A percentile compares a stretch with the other conserved stretches of the same genome.
Evolutionary conservation across 2,797 vertebrate species (phyloP).

Genomic region (Acestrorhynchus altus): DNA sequence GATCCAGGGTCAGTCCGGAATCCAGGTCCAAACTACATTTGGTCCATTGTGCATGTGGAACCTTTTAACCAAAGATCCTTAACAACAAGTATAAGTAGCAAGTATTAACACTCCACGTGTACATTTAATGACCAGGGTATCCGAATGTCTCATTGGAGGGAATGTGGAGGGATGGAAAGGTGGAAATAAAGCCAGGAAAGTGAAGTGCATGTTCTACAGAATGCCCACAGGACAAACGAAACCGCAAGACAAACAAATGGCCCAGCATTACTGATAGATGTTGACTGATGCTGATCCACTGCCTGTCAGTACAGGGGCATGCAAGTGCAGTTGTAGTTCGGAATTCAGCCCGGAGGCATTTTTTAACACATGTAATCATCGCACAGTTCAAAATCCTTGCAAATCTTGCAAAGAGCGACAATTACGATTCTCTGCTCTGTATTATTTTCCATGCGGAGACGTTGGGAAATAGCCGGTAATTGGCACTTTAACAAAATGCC

Average conservation of each 20-base stretch:
- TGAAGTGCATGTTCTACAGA: constrained; percentile 18
- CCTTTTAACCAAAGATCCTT: too few relatives aligned
- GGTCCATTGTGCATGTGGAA: too few relatives aligned
- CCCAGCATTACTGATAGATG: constrained; percentile 50
- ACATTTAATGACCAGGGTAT: background rate
- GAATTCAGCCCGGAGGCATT: constrained; percentile 1
- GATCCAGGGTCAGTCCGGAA: too few relatives aligned
- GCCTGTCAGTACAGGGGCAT: constrained; percentile 28
- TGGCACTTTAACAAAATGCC: constrained; percentile 55
- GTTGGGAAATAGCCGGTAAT: constrained; percentile 53
- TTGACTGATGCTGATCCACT: constrained; percentile 39
- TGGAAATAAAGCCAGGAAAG: background rate
- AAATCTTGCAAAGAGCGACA: constrained; percentile 42
- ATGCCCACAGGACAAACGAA: background rate
- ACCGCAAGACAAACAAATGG: constrained; percentile 27
- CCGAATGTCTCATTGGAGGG: background rate
- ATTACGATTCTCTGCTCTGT: constrained; percentile 41
- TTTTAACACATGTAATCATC: constrained; percentile 20
- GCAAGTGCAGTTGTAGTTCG: background rate
- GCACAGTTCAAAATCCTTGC: constrained; percentile 36
- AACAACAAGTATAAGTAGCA: too few relatives aligned
- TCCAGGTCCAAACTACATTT: too few relatives aligned
- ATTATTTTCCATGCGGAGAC: constrained; percentile 45
- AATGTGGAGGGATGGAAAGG: background rate
- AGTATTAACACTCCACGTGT: too few relatives aligned